phyloP scores from a whole-genome alignment of 2,797 vertebrate species.

The Tenualosa thibaudeaui region DNA sequence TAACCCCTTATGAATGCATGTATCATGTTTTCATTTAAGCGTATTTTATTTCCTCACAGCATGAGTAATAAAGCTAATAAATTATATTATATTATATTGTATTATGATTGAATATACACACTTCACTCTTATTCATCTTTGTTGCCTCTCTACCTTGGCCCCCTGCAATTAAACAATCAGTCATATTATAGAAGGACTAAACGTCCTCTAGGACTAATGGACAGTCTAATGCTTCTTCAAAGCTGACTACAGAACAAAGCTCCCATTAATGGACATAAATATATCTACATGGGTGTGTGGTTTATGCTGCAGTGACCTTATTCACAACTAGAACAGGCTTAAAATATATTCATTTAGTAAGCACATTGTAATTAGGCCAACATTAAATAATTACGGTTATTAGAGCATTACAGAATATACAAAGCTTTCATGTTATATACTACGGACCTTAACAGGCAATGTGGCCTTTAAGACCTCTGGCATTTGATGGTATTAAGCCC shows the following conservation, averaged over 20 bases:
- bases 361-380: background rate
- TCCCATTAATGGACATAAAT: background rate
- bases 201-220: background rate
- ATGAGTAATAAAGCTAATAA: too few relatives aligned
- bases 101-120: background rate
- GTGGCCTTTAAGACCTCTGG: conserved; percentile 6
- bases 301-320: background rate
- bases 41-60: too few relatives aligned
- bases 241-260: background rate
- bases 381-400: background rate
- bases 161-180: background rate
- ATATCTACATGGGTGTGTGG: background rate
- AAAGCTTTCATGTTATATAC: background rate
- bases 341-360: conserved; percentile 1
- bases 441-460: background rate
- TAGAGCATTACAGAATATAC: background rate
- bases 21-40: too few relatives aligned
- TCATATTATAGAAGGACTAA: background rate
- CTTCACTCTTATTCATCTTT: background rate
- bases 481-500: conserved; percentile 2
- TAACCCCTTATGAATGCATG: too few relatives aligned
- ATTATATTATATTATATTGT: background rate
- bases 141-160: background rate
- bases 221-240: background rate
- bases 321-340: background rate